These are phyloP conservation scores for Sus cebifrons DNA, from an alignment of 2,797 vertebrate genomes.

Conservation along the genomic window DNA sequence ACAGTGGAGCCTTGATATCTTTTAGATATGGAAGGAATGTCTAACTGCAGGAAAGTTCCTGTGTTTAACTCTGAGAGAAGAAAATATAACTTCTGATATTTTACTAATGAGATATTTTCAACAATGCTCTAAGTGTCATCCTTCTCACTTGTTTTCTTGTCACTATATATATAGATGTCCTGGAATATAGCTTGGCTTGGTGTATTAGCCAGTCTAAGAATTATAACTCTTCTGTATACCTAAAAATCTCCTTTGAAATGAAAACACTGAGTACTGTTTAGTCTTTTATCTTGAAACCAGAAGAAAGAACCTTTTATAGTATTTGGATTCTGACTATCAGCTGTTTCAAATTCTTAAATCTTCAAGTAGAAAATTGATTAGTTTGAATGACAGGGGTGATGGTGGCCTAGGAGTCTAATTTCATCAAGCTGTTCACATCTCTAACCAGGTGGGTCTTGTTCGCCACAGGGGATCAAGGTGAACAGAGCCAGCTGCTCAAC, in stretches of 20 bases:
- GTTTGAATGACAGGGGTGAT: not conserved
- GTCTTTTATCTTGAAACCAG: not conserved
- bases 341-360: not conserved
- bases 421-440: not conserved
- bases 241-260: conserved; percentile 12
- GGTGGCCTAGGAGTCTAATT: not conserved
- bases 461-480: not conserved
- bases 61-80: not conserved
- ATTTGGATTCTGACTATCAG: not conserved
- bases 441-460: not conserved
- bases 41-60: not conserved
- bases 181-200: not conserved
- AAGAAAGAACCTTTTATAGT: not conserved
- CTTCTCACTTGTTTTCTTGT: not conserved
- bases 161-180: not conserved
- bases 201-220: not conserved
- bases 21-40: not conserved
- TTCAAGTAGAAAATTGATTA: not conserved
- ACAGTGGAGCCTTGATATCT: not conserved
- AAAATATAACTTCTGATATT: not conserved
- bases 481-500: not conserved
- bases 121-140: not conserved
- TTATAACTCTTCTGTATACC: not conserved
- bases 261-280: not conserved
- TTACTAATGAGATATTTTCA: not conserved